These are phyloP conservation scores for Microctenopoma stevenorrisi DNA, from an alignment of 2,797 vertebrate genomes.

Conservation along the genomic window DNA sequence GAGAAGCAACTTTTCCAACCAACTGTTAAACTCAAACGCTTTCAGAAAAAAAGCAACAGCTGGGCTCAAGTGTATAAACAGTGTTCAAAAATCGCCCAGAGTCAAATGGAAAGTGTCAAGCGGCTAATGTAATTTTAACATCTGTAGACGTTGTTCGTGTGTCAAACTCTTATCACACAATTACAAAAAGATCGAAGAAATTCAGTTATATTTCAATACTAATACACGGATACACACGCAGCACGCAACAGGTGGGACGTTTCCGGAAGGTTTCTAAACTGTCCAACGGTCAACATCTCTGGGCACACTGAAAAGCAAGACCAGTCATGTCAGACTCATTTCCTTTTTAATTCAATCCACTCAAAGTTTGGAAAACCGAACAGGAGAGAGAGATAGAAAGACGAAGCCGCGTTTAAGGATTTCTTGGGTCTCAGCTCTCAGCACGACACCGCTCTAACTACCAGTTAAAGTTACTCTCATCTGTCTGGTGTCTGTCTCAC, in stretches of 20 bases:
- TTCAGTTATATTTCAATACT: background rate
- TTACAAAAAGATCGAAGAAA: background rate
- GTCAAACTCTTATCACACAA: constrained; percentile 4
- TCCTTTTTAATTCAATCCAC: constrained; percentile 23
- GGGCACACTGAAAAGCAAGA: background rate
- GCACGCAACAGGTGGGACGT: background rate
- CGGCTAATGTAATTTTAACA: constrained; percentile 17
- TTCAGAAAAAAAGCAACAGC: constrained; percentile 27
- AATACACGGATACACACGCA: background rate
- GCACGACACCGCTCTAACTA: constrained; percentile 46
- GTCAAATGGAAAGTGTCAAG: constrained; percentile 15
- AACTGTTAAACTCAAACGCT: constrained; percentile 30
- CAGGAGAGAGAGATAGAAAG: constrained; percentile 12
- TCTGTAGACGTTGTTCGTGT: constrained; percentile 6
- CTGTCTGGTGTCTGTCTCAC: constrained; percentile 53
- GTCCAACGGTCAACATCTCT: background rate
- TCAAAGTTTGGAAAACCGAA: constrained; percentile 17
- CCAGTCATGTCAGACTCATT: constrained; percentile 11
- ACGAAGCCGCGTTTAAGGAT: constrained; percentile 25
- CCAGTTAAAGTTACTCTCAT: constrained; percentile 50
- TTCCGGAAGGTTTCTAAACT: constrained; percentile 24
- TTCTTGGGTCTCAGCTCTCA: constrained; percentile 43
- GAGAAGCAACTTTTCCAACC: constrained; percentile 29
- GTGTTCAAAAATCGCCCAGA: background rate
- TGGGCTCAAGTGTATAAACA: constrained; percentile 43